These are phyloP conservation scores for Mormoops blainvillei DNA, from an alignment of 2,113 vertebrate species.

Conservation along the genomic window DNA sequence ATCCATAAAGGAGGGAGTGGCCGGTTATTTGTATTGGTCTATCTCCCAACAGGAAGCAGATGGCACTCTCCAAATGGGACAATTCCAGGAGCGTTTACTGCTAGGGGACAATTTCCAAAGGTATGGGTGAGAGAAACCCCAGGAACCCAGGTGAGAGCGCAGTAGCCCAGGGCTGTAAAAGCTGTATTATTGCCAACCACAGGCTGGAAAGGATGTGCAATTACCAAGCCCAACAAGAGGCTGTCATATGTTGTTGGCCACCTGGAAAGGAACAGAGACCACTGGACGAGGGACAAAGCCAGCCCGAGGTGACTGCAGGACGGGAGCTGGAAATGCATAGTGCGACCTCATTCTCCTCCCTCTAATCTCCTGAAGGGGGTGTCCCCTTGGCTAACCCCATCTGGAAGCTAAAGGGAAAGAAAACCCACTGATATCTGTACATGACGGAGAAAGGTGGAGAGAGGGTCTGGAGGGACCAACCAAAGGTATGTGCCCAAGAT, in stretches of 20 bases:
- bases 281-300: neutral
- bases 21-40: too few relatives aligned
- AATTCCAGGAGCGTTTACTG: neutral
- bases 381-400: neutral
- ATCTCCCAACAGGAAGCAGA: neutral
- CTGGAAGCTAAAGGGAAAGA: neutral
- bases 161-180: neutral
- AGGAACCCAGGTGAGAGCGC: neutral
- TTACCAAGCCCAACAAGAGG: neutral
- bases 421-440: accelerated
- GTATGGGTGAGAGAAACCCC: neutral
- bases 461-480: accelerated
- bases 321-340: neutral
- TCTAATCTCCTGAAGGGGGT: neutral
- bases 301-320: neutral
- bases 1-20: neutral
- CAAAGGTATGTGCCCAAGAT: neutral
- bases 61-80: neutral
- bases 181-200: too few relatives aligned
- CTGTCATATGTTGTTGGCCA: neutral
- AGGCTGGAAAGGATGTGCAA: neutral
- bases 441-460: neutral
- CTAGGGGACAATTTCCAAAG: neutral
- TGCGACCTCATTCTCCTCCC: neutral
- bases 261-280: neutral